Evolutionary conservation across 2,113 vertebrate genomes (phyloP), one percentile per base, ranked within the genome.

Genomic region (Pygoscelis antarcticus): DNA sequence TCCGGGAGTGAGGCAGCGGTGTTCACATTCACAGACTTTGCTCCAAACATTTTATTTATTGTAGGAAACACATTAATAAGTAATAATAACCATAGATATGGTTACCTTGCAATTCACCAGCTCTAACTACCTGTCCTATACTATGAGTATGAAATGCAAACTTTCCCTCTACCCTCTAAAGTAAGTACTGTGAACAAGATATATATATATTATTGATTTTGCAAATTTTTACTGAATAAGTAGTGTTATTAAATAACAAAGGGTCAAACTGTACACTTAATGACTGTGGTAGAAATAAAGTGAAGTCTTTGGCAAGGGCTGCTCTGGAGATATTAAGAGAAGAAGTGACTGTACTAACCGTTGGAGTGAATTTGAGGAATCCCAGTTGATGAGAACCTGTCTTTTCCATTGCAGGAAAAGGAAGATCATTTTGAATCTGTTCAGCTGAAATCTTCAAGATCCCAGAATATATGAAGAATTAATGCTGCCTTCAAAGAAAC

Each of bases 391-490:
- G 21, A 13, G 32, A 90, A 75, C n/a, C 15, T 97, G 32, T 96
- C 60, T 94, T 90, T 97, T 94, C 94, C 54, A 70, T 98, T 98
- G 54, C 96, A 99, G 99, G 99, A 99, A 94, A 99, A 99, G 77
- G 98, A 99, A 92, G 98, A 99, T 91, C 95, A 97, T 96, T 99
- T 99, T 94, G 99, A 99, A 97, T 99, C 99, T 38, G 99, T 99
- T 97, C 99, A 99, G 83, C 98, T 99, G 91, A 99, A 99, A 98
- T 99, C 99, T 20, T 99, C 99, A 96, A 97, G 98, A 96, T 97
- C 98, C 82, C 98, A 99, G 96, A 98, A 99, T 85, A 99, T 99
- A 98, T 99, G 98, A 96, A 96, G 97, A 96, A 82, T 88, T 87
- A 80, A 83, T 81, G 69, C 96, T 97, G 96, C 95, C 95, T 98